Evolutionary conservation across 1,140 invertebrate species (phyloP).

Genomic region (Phortica variegata): DNA sequence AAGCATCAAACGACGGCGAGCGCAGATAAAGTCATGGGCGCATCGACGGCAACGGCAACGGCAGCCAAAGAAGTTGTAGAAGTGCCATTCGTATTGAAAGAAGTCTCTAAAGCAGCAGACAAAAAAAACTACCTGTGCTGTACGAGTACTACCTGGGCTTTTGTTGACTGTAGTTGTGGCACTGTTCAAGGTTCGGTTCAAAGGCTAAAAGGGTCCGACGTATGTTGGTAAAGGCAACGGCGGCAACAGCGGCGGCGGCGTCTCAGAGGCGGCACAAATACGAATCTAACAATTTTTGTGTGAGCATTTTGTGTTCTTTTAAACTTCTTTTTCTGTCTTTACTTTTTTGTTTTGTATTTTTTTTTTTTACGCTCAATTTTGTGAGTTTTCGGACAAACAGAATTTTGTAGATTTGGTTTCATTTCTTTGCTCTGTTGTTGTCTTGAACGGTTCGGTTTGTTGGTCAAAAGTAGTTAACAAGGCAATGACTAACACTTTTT

Average conservation of each 20-base stretch:
- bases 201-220: constrained; percentile 50
- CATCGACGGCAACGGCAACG: constrained; percentile 1
- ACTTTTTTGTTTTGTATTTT: constrained; percentile 9
- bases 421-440: too few relatives aligned
- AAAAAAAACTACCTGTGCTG: constrained; percentile 37
- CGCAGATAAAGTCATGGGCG: background rate
- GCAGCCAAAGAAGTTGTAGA: background rate
- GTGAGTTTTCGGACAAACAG: too few relatives aligned
- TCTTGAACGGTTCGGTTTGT: too few relatives aligned
- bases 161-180: background rate
- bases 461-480: constrained; percentile 52
- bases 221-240: too few relatives aligned
- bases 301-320: too few relatives aligned
- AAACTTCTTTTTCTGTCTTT: constrained; percentile 12
- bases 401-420: too few relatives aligned
- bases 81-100: constrained; percentile 6
- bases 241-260: too few relatives aligned
- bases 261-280: too few relatives aligned
- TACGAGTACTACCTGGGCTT: constrained; percentile 6
- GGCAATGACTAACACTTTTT: constrained; percentile 52
- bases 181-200: constrained; percentile 26
- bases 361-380: too few relatives aligned
- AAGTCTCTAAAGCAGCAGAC: constrained; percentile 20
- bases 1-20: too few relatives aligned
- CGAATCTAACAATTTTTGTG: too few relatives aligned